These are phyloP conservation scores for Halcyon leucocephala DNA, from an alignment of 2,797 vertebrate species.

Conservation along the genomic window DNA sequence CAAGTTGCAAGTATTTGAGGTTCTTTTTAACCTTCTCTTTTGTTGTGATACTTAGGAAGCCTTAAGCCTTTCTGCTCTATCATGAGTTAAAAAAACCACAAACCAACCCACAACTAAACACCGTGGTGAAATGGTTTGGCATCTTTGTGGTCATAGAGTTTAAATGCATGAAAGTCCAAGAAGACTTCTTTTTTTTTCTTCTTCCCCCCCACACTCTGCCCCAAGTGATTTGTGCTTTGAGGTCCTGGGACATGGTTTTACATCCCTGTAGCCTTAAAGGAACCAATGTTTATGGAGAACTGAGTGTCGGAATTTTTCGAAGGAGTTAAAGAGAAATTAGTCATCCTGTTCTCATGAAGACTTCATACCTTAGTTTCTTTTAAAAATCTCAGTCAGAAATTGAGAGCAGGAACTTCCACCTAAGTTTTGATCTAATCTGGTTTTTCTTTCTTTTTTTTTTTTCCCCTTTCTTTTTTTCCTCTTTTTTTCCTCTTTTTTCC, in stretches of 20 bases:
- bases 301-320: background rate
- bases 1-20: background rate
- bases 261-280: background rate
- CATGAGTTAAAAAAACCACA: background rate
- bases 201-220: accelerated
- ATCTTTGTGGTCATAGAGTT: background rate
- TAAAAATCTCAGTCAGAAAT: background rate
- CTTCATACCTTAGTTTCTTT: background rate
- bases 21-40: background rate
- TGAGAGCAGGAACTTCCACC: background rate
- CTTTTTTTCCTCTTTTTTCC: too few relatives aligned
- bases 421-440: background rate
- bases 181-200: background rate
- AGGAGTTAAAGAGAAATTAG: background rate
- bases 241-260: background rate
- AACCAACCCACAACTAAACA: background rate
- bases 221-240: background rate
- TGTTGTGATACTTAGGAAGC: background rate
- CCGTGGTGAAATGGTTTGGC: background rate
- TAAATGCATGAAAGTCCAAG: background rate
- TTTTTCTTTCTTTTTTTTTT: background rate
- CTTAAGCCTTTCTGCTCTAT: background rate
- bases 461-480: background rate
- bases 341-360: background rate
- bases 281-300: background rate